A percentile compares a stretch with the other conserved stretches of the same genome.
Evolutionary conservation across 2,888 invertebrate species (phyloP).

Genomic region (Acanthosepion pharaonis): DNA sequence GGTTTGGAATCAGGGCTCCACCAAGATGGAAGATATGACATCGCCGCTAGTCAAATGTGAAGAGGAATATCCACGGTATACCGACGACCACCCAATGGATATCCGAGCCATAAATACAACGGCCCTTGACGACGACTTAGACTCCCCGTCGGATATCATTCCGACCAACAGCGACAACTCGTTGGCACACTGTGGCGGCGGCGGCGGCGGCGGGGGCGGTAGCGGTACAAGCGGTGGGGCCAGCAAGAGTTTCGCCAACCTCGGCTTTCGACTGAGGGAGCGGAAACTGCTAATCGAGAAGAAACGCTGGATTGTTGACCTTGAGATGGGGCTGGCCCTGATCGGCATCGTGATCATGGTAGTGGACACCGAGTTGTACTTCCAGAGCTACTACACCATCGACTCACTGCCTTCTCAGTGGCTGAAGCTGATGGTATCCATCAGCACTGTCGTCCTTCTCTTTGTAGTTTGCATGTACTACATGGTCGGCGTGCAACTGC

Average conservation of each 20-base stretch:
- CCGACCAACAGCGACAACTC: constrained; percentile 45
- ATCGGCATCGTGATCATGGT: constrained; percentile 62
- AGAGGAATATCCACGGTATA: constrained; percentile 41
- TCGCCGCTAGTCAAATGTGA: constrained; percentile 43
- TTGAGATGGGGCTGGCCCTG: constrained; percentile 61
- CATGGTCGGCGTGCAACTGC: constrained; percentile 60
- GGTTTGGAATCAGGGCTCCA: constrained; percentile 45
- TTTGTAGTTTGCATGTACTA: constrained; percentile 61
- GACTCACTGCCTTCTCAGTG: constrained; percentile 58
- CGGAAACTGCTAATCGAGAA: constrained; percentile 63
- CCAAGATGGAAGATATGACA: constrained; percentile 48
- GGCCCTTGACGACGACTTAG: constrained; percentile 25
- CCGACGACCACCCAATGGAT: constrained; percentile 45
- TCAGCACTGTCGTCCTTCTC: constrained; percentile 61
- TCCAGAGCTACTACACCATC: constrained; percentile 55
- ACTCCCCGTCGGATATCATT: constrained; percentile 25
- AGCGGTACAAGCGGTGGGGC: background rate
- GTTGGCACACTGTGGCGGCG: constrained; percentile 35
- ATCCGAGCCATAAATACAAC: constrained; percentile 42
- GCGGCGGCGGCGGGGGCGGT: constrained; percentile 41
- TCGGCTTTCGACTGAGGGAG: constrained; percentile 63
- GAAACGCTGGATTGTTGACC: constrained; percentile 63
- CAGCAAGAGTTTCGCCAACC: constrained; percentile 51
- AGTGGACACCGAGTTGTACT: constrained; percentile 63
- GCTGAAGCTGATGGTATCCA: constrained; percentile 61